Base-by-base conservation (phyloP, 2,888 invertebrate species). In the Troides oblongomaculatus region DNA sequence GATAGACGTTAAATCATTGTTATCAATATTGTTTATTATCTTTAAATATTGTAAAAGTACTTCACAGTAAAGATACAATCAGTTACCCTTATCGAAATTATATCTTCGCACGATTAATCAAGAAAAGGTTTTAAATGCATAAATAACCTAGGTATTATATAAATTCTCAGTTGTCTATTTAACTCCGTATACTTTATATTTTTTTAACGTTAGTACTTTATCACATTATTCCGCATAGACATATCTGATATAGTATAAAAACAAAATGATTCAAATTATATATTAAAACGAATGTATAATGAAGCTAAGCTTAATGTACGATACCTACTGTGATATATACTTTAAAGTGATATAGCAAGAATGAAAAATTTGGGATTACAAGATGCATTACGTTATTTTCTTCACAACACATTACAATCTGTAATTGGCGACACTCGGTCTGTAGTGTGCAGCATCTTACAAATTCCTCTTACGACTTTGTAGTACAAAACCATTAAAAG, bases 11-110 rank as follows among this genome's bases (percentile, higher is more conserved):
- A 87, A 88, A 87, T 90, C 86, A 86, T 81, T 84, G 81, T 82
- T 89, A 91, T 90, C 89, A 81, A 79, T 86, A 88, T 88, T 89
- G 87, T 86, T 81, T 87, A 85, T 85, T 89, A 90, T 90, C 89
- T 86, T 84, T 84, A 79, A 86, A 83, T 87, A 87, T 85, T 87
- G 85, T 88, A 86, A 85, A 86, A 85, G 85, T 85, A 87, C 87
- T 90, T 85, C 80, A 89, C 75, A 81, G 78, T 81, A 82, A 81
- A 81, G 90, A 91, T 92, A 85, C 83, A 84, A 89, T 89, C 88
- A 85, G 81, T 84, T 78, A 82, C 84, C 83, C 86, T 84, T 85
- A 85, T 85, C 87, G 70, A 75, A 76, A 77, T 84, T 82, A 78
- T 84, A 82, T 79, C 82, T 80, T 78, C 75, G 78, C 73, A 74